Percentiles rank a stretch among this genome's conserved stretches.
Conservation (phyloP, 2,888 invertebrate genomes). For the Troglohyphantes excavatus region DNA sequence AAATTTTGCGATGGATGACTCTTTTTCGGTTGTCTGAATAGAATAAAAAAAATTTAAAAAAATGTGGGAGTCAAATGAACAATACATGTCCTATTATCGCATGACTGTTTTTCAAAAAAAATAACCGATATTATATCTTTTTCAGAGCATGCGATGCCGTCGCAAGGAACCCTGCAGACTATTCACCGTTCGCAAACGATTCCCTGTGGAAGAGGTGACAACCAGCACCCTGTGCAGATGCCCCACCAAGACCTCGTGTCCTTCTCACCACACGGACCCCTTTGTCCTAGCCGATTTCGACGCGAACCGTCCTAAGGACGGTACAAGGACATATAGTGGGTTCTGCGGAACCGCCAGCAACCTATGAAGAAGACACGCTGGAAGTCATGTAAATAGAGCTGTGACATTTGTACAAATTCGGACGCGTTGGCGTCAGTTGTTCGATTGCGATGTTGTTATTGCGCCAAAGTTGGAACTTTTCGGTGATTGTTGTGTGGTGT, state of each 20-base stretch:
- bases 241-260: conserved; percentile 90
- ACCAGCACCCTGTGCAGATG: conserved; percentile 94
- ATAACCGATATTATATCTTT: conserved; percentile 79
- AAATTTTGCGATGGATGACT: too few relatives aligned
- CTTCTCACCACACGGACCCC: conserved; percentile 90
- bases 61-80: too few relatives aligned
- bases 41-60: too few relatives aligned
- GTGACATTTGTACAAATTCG: conserved; percentile 41
- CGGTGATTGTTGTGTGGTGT: too few relatives aligned
- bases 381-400: conserved; percentile 4
- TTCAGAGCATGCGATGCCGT: conserved; percentile 91
- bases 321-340: conserved; percentile 91
- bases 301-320: conserved; percentile 86
- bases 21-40: too few relatives aligned
- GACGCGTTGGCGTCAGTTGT: too few relatives aligned
- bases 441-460: too few relatives aligned
- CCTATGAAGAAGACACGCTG: too few relatives aligned
- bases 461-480: too few relatives aligned
- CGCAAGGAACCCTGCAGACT: conserved; percentile 93
- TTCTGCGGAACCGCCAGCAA: conserved; percentile 85
- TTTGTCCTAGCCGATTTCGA: conserved; percentile 88
- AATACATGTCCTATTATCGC: too few relatives aligned
- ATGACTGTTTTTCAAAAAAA: not conserved
- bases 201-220: conserved; percentile 93
- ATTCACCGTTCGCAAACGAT: conserved; percentile 91